Evolutionary conservation across 1,140 invertebrate genomes (phyloP), one percentile per base, ranked within the genome.

Genomic region (Mylabris phalerata): DNA sequence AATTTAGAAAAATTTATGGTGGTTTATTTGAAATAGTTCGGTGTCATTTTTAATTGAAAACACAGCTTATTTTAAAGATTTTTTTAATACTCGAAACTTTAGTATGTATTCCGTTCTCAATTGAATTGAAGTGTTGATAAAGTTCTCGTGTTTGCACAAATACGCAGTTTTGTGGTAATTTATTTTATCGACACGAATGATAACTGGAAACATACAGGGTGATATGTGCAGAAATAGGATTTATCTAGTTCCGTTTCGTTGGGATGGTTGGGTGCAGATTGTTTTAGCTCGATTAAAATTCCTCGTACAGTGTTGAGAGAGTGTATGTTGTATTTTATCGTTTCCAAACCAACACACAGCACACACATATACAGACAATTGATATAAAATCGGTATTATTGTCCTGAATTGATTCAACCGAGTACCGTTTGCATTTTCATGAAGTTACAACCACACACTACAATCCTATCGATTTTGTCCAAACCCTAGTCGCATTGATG

Each of bases 211-310:
- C 7, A n/a, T 63, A 65, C 65, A 42, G 63, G 62, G 60, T 62
- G 60, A 66, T 64, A 57, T 66, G 62, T 58, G 54, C 50, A 55
- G 61, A 68, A 68, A 67, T 54, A 55, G 64, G 57, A 69, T 69
- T 68, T 69, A 67, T 67, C 67, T 67, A 47, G 55, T 65, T 69
- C 67, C 65, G 63, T 10, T 42, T 32, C 32, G 32, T 32, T 56
- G 61, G 57, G 48, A 43, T 46, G 52, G 48, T 64, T 55, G 52
- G 56, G 63, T 65, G 60, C 68, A 70, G 67, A 70, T 70, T 68
- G 67, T 67, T 68, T 70, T 65, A 65, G 67, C 54, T 61, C 64
- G 63, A 67, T 70, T 68, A 67, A 67, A 67, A 68, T 70, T 68
- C 68, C 61, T 57, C 47, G 49, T 60, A 61, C 65, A 64, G 55